Conservation (phyloP, 2,113 vertebrate genomes). For the Psilopogon haemacephalus region DNA sequence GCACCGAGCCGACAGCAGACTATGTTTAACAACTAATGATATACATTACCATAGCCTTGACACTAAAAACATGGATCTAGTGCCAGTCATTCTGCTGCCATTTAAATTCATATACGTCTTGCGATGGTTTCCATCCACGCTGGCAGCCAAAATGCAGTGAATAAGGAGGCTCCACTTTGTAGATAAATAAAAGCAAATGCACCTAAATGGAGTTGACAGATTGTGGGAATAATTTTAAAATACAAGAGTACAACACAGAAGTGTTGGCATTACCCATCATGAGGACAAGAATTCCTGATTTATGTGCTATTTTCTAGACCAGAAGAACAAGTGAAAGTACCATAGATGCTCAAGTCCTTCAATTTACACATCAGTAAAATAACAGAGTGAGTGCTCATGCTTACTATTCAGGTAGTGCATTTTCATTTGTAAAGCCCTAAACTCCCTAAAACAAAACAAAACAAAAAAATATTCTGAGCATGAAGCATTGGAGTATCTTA, state of each 20-base stretch:
- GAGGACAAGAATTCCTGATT: slow-evolving; percentile 16
- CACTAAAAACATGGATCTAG: slow-evolving; percentile 66
- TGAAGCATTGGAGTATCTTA: neutral
- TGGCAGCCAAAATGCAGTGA: slow-evolving; percentile 54
- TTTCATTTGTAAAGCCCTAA: neutral
- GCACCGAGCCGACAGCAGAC: slow-evolving; percentile 47
- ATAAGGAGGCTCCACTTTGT: slow-evolving; percentile 44
- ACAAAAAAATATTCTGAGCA: neutral
- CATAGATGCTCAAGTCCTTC: neutral
- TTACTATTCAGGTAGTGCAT: neutral
- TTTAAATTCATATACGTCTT: slow-evolving; percentile 56
- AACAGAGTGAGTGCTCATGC: neutral
- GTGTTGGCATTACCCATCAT: neutral
- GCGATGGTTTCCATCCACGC: slow-evolving; percentile 61
- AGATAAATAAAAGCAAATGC: slow-evolving; percentile 69
- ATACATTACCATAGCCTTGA: slow-evolving; percentile 68
- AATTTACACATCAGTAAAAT: neutral
- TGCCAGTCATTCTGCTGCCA: slow-evolving; percentile 67
- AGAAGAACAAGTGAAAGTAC: neutral
- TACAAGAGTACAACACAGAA: slow-evolving; percentile 10
- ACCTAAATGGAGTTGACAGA: slow-evolving; percentile 49
- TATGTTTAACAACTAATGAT: slow-evolving; percentile 72
- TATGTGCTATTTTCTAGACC: neutral
- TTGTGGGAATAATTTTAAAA: slow-evolving; percentile 40
- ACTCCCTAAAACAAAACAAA: too few relatives aligned